Percentiles rank a stretch among this genome's conserved stretches.
phyloP scores from a whole-genome alignment of 2,888 invertebrate species.

The Syrista parreyssii region DNA sequence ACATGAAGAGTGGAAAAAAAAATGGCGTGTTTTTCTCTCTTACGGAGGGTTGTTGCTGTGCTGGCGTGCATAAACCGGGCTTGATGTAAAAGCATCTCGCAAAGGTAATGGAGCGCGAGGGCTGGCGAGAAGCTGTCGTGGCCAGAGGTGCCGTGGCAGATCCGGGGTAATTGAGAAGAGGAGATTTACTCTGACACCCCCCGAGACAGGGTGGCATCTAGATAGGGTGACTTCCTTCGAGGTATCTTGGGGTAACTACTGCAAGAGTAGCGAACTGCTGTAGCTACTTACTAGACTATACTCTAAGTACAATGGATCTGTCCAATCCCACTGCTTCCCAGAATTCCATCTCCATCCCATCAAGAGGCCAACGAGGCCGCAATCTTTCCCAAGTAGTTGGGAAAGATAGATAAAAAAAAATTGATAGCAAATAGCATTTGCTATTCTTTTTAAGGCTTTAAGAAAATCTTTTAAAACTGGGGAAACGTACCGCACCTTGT shows the following conservation, averaged over 20 bases:
- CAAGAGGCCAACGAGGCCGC: not conserved
- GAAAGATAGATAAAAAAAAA: no score
- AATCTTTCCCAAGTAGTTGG: no score
- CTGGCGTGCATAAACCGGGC: constrained; percentile 18
- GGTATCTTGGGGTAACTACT: constrained; percentile 36
- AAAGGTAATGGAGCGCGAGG: constrained; percentile 51
- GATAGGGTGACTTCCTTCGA: constrained; percentile 43
- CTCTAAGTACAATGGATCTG: no score
- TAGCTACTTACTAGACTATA: constrained; percentile 18
- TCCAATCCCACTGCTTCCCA: not conserved
- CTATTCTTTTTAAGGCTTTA: no score
- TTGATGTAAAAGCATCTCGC: constrained; percentile 37
- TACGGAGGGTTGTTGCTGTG: constrained; percentile 12
- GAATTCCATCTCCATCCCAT: not conserved
- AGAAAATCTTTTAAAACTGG: no score
- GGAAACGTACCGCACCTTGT: no score
- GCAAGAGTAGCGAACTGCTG: constrained; percentile 32
- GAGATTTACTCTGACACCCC: constrained; percentile 59
- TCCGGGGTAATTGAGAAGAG: constrained; percentile 64
- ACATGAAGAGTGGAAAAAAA: constrained; percentile 1
- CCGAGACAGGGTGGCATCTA: constrained; percentile 24
- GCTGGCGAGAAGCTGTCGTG: constrained; percentile 24
- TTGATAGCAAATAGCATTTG: no score
- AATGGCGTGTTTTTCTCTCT: constrained; percentile 14
- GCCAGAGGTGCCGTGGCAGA: constrained; percentile 17